Evolutionary conservation across 1,140 invertebrate genomes (phyloP), one percentile per base, ranked within the genome.

Genomic region (Helicorthomorpha holstii): DNA sequence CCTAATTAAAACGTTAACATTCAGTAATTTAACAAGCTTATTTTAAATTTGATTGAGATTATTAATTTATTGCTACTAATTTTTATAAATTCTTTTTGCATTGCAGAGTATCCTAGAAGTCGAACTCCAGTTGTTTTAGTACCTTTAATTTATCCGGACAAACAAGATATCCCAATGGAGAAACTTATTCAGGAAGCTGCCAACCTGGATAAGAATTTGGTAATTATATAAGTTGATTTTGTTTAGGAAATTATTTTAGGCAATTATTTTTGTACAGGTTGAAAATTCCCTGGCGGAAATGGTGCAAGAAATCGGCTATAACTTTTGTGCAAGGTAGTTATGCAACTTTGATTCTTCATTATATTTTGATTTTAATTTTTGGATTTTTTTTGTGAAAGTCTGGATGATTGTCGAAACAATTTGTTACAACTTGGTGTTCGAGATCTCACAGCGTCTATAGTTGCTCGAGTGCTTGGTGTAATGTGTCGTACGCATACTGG

Each of bases 361-460:
- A 46, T 10, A 53, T 24, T 24, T 49, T 48, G 48, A 7, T 56
- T 44, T 26, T 44, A 23, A 52, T 16, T 41, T 26, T 51, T 46
- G 48, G 22, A 44, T 51, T 29, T 23, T 48, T 34, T 12, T n/a
- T n/a, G 22, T 59, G 59, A n/a, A 48, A 71, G 69, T 41, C 71
- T 89, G 46, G 91, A 95, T 69, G 88, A 92, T 71, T 95, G 90
- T 63, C 79, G 87, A 57, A 80, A 77, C 58, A 79, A 82, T 57
- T 71, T 96, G 57, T 67, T 82, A 41, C 84, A 82, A 60, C 75
- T 90, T 54, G 69, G 69, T 2, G 59, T 66, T 2, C 77, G 78
- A 54, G 84, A 91, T 63, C 73, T 87, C 43, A 76, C 81, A 23
- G 75, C 90, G n/a, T 69, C 79, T 49, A 78, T 82, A 58, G 80